These are phyloP conservation scores for Lycophotia porphyrea DNA, from an alignment of 2,888 invertebrate genomes.

Conservation along the genomic window DNA sequence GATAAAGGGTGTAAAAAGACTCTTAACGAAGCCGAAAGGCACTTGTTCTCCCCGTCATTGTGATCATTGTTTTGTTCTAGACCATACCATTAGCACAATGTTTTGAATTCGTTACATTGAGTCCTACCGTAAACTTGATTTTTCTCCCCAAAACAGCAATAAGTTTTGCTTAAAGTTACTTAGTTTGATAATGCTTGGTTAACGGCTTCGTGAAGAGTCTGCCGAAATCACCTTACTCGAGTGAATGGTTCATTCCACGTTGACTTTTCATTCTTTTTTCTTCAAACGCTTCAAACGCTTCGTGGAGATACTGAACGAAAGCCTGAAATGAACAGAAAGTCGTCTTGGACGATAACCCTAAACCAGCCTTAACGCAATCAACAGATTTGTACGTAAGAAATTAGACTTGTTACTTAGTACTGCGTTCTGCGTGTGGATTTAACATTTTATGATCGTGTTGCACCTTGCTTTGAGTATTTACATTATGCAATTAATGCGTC, in stretches of 20 bases:
- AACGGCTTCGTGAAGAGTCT: no score
- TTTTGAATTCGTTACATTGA: no score
- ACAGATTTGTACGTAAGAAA: constrained; percentile 47
- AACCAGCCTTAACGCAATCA: constrained; percentile 24
- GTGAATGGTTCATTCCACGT: background rate
- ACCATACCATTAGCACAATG: no score
- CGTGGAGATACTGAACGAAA: background rate
- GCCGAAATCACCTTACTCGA: background rate
- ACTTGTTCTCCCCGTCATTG: no score
- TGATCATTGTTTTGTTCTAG: no score
- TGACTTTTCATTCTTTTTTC: background rate
- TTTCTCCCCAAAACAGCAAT: no score
- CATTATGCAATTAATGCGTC: constrained; percentile 39
- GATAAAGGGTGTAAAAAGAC: no score
- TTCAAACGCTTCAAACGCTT: background rate
- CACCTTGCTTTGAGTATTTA: constrained; percentile 32
- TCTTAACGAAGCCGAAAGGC: no score
- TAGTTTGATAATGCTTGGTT: no score
- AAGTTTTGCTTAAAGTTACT: no score
- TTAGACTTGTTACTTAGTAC: constrained; percentile 32
- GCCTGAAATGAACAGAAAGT: background rate
- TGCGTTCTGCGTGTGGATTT: constrained; percentile 28
- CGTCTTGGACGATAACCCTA: background rate
- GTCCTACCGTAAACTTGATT: no score
- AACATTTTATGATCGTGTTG: constrained; percentile 36